A percentile compares a stretch with the other conserved stretches of the same genome.
These are phyloP conservation scores for Leucozona laternaria DNA, from an alignment of 2,888 invertebrate species.

Conservation along the genomic window DNA sequence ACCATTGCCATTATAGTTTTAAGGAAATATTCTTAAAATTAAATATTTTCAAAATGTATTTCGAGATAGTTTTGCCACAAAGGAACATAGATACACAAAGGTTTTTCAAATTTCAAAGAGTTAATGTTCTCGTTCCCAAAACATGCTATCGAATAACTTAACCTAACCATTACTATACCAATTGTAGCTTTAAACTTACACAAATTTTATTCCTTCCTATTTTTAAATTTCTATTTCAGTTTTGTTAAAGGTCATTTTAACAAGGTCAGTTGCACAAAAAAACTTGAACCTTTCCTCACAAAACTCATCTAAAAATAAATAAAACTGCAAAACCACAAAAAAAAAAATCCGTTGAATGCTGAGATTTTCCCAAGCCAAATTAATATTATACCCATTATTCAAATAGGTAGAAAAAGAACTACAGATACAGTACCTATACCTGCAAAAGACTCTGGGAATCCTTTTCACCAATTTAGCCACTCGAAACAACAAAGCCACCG, in stretches of 20 bases:
- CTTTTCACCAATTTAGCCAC: conserved; percentile 63
- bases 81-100: no score
- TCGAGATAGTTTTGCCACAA: no score
- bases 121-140: no score
- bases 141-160: no score
- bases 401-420: conserved; percentile 10
- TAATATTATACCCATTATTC: conserved; percentile 24
- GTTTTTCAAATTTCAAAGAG: no score
- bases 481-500: conserved; percentile 74
- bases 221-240: neutral
- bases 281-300: neutral
- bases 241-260: conserved; percentile 1
- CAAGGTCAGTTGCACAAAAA: conserved; percentile 16
- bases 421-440: conserved; percentile 28
- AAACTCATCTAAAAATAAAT: neutral
- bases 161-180: neutral
- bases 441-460: conserved; percentile 55
- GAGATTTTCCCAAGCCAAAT: conserved; percentile 32
- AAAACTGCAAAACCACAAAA: conserved; percentile 33
- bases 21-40: no score
- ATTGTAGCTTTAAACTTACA: neutral
- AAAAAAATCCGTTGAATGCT: conserved; percentile 12
- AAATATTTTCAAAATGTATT: no score
- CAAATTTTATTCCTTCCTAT: neutral
- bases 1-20: no score